These are phyloP conservation scores for Heliothis virescens DNA, from an alignment of 1,140 invertebrate genomes.

Conservation along the genomic window DNA sequence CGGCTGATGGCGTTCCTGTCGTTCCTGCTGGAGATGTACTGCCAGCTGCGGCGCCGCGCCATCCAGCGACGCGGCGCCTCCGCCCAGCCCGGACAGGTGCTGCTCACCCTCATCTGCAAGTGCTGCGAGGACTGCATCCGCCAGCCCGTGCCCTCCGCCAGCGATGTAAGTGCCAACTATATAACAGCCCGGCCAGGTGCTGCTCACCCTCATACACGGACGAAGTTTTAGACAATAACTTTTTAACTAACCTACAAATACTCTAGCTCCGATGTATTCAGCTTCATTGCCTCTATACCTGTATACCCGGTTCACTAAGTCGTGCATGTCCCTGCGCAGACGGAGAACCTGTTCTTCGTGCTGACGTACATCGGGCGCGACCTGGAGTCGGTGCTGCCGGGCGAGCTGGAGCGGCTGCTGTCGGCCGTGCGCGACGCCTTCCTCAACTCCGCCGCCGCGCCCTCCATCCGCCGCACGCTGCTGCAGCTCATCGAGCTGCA, in stretches of 20 bases:
- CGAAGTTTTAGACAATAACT: too few relatives aligned
- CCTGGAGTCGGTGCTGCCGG: conserved; percentile 92
- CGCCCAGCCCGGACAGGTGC: conserved; percentile 90
- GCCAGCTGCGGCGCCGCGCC: conserved; percentile 92
- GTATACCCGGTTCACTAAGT: not conserved
- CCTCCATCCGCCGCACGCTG: conserved; percentile 91
- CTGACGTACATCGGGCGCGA: conserved; percentile 94
- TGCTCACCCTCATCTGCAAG: conserved; percentile 93
- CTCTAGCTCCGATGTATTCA: too few relatives aligned
- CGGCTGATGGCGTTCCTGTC: conserved; percentile 94
- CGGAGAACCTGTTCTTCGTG: conserved; percentile 95
- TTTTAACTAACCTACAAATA: too few relatives aligned
- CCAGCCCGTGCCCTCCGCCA: conserved; percentile 91
- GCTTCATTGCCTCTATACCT: too few relatives aligned
- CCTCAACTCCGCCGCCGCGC: conserved; percentile 89
- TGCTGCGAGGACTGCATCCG: conserved; percentile 94
- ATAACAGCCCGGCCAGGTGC: conserved; percentile 89
- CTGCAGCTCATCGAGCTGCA: conserved; percentile 95
- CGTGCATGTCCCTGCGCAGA: conserved; percentile 84
- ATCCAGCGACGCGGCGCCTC: conserved; percentile 87
- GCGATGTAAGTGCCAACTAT: conserved; percentile 87
- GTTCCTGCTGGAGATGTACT: conserved; percentile 96
- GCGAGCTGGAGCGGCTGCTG: conserved; percentile 92
- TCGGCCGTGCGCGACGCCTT: conserved; percentile 94
- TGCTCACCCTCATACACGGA: conserved; percentile 89